phyloP scores from a whole-genome alignment of 2,888 invertebrate genomes.

The Troilus luridus region DNA sequence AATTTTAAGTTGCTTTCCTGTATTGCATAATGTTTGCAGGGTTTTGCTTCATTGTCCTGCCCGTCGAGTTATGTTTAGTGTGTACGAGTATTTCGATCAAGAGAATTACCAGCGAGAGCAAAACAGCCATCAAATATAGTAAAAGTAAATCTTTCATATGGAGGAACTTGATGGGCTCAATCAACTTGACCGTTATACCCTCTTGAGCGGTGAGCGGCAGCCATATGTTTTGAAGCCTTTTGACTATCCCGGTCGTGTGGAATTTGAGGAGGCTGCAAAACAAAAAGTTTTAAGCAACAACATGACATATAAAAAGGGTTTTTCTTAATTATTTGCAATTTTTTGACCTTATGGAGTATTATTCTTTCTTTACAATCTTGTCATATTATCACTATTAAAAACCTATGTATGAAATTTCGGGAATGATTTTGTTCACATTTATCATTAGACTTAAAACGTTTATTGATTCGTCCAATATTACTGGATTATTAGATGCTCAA shows the following conservation, averaged over 20 bases:
- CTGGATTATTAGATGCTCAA: no score
- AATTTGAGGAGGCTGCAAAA: conserved; percentile 32
- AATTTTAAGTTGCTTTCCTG: neutral
- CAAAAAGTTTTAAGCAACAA: neutral
- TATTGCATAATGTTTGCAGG: neutral
- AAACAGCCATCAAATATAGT: neutral
- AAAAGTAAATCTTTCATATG: conserved; percentile 44
- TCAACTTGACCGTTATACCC: neutral
- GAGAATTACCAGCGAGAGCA: conserved; percentile 19
- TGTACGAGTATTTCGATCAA: conserved; percentile 30
- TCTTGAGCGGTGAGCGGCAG: neutral
- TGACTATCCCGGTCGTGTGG: conserved; percentile 37
- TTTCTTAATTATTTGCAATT: no score
- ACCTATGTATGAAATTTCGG: no score
- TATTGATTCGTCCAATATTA: no score
- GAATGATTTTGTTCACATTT: no score
- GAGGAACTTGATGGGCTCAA: neutral
- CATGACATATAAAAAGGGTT: no score
- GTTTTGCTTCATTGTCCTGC: neutral
- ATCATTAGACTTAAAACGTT: no score
- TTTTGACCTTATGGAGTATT: no score
- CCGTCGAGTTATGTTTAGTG: neutral
- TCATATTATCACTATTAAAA: no score
- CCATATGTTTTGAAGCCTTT: conserved; percentile 34
- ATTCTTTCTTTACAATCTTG: no score